These are phyloP conservation scores for Melinaea marsaeus DNA, from an alignment of 2,888 invertebrate genomes.

Conservation along the genomic window DNA sequence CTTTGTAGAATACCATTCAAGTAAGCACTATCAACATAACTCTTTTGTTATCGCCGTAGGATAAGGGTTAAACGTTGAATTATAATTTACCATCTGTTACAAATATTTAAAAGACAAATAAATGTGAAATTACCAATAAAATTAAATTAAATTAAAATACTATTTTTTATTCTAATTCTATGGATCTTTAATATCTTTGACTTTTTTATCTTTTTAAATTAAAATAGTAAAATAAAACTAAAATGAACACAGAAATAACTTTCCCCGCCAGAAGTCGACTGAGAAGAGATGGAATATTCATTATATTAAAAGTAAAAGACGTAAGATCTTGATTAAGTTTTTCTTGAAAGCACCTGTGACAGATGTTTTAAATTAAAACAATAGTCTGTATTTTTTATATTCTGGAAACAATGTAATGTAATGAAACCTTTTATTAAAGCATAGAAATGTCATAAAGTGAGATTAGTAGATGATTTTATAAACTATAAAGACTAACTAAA, in stretches of 20 bases:
- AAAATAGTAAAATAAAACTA: background rate
- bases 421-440: background rate
- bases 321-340: conserved; percentile 25
- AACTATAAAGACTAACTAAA: too few species aligned
- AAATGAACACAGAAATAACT: conserved; percentile 11
- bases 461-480: too few species aligned
- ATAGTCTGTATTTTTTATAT: conserved; percentile 9
- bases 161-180: background rate
- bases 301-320: conserved; percentile 24
- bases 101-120: too few species aligned
- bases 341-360: conserved; percentile 26
- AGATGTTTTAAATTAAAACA: conserved; percentile 28
- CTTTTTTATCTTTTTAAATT: conserved; percentile 1
- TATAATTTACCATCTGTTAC: too few species aligned
- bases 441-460: background rate
- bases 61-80: too few species aligned
- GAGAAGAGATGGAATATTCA: conserved; percentile 25
- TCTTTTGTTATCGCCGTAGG: too few species aligned
- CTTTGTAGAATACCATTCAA: too few species aligned
- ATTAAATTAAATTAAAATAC: too few species aligned
- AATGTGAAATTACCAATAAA: too few species aligned
- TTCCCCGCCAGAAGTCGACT: conserved; percentile 14
- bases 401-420: background rate
- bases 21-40: too few species aligned
- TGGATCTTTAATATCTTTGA: background rate